These are phyloP conservation scores for Apocrypta bakeri DNA, from an alignment of 1,140 invertebrate species.

Conservation along the genomic window DNA sequence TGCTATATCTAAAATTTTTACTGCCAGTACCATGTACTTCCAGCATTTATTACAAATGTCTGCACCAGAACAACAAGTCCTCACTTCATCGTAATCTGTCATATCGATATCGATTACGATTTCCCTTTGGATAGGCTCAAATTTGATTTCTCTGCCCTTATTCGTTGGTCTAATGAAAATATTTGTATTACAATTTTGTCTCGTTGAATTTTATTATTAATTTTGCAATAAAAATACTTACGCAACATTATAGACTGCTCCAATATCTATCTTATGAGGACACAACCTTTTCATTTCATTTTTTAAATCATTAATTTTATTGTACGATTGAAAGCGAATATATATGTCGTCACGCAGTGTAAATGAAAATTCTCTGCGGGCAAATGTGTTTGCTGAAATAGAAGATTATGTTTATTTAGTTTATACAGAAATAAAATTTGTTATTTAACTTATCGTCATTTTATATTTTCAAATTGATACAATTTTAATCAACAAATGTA, in stretches of 20 bases:
- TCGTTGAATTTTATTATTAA: constrained; percentile 47
- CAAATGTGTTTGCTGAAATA: constrained; percentile 81
- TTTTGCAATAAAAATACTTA: constrained; percentile 79
- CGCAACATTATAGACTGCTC: constrained; percentile 88
- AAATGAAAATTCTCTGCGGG: constrained; percentile 95
- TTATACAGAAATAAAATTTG: constrained; percentile 35
- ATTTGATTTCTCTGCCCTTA: constrained; percentile 61
- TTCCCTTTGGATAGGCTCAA: constrained; percentile 85
- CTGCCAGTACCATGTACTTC: constrained; percentile 96
- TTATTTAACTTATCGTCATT: no score
- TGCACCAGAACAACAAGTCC: constrained; percentile 92
- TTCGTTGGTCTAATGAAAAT: constrained; percentile 60
- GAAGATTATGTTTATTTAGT: no score
- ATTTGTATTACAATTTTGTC: constrained; percentile 5
- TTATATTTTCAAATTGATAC: no score
- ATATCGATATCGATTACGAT: constrained; percentile 99
- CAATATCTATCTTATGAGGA: constrained; percentile 86
- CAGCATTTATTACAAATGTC: constrained; percentile 96
- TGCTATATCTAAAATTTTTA: constrained; percentile 90
- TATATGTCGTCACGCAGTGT: constrained; percentile 96
- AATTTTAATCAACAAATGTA: no score
- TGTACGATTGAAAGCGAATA: constrained; percentile 92
- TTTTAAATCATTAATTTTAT: constrained; percentile 86
- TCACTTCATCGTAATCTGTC: constrained; percentile 98
- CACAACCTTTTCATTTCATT: constrained; percentile 83